Evolutionary conservation across 2,888 invertebrate species (phyloP), one percentile per base, ranked within the genome.

Genomic region (Cartodere bifasciata): DNA sequence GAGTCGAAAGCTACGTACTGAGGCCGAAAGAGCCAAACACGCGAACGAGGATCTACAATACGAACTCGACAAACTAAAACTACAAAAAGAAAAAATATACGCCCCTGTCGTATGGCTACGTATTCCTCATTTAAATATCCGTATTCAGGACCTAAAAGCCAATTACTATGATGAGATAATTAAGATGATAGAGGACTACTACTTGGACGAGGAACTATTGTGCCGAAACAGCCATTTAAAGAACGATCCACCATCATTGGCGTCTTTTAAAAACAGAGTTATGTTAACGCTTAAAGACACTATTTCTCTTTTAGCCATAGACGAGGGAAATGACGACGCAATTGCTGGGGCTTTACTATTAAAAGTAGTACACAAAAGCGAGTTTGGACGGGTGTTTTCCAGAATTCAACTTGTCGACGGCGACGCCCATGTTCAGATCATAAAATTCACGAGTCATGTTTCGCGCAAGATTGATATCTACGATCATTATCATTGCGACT

Each of bases 391-490:
- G 28, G 48, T 56, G 6, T 59, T 56, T 31, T 53, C 52, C 31
- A 40, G 56, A 23, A 41, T 50, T 2, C 45, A 48, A 34, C 17
- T 55, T n/a, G 44, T 45, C 9, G 44, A 51, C 5, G 60, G 59
- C 3, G 52, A 52, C 26, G 46, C 52, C 4, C 50, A 52, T 31
- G 41, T 47, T 29, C 55, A 52, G 36, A 48, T 52, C 15, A 41
- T 45, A 1, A 36, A 34, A 4, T 52, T 58, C 25, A 38, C 46
- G 13, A 49, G 48, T 20, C 44, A 49, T 24, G 28, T 59, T 3
- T 52, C 46, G 28, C 38, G 57, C 23, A 56, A 54, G 43, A 45
- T 50, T 3, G 54, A 59, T 32, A 40, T 59, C 31, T 58, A 46
- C 33, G 46, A 47, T 7, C 36, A 40, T 11, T 54, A 47, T 30